These are phyloP conservation scores for Hyppa rectilinea DNA, from an alignment of 2,888 invertebrate species.

Conservation along the genomic window DNA sequence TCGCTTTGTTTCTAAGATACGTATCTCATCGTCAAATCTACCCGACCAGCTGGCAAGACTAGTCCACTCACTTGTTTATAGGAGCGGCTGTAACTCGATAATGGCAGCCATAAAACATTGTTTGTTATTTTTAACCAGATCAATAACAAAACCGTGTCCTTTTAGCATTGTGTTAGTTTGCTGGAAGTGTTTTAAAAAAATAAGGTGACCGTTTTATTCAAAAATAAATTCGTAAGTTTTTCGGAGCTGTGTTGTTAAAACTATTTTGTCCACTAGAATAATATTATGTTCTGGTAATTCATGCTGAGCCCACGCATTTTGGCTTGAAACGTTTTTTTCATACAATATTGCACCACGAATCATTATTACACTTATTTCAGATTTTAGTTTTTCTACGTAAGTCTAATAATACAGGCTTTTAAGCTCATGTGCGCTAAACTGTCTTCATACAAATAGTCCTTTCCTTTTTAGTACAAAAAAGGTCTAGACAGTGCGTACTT, in stretches of 20 bases:
- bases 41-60: constrained; percentile 60
- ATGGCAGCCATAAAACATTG: constrained; percentile 79
- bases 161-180: constrained; percentile 49
- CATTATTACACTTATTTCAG: background rate
- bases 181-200: constrained; percentile 62
- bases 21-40: constrained; percentile 26
- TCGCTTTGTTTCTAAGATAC: constrained; percentile 13
- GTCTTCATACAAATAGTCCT: background rate
- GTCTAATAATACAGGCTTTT: background rate
- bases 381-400: background rate
- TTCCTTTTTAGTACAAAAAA: too few relatives aligned
- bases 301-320: background rate
- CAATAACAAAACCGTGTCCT: constrained; percentile 80
- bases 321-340: too few relatives aligned
- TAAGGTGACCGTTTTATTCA: constrained; percentile 34
- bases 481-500: too few relatives aligned
- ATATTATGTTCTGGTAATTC: background rate
- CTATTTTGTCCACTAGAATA: background rate
- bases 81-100: constrained; percentile 78
- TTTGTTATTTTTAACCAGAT: constrained; percentile 85
- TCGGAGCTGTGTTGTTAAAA: background rate
- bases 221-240: background rate
- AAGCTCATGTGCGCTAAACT: background rate
- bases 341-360: too few relatives aligned
- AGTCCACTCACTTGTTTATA: constrained; percentile 67